Percentiles rank a stretch among this genome's conserved stretches.
phyloP scores from a whole-genome alignment of 2,113 vertebrate genomes.

The Cnemophilus loriae region DNA sequence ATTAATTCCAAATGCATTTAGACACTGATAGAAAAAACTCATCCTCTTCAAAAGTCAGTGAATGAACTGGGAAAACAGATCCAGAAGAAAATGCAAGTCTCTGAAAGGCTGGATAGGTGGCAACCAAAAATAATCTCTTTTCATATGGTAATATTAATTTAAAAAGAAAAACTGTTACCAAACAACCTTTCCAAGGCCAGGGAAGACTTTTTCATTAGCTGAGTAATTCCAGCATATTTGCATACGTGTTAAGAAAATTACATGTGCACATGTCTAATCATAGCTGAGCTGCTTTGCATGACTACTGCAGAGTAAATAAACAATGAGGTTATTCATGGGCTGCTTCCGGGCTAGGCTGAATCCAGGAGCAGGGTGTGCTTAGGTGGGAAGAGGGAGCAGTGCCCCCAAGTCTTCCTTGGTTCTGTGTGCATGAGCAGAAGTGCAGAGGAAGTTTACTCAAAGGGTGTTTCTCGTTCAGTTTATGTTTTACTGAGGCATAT shows the following conservation, averaged over 20 bases:
- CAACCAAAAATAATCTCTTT: background rate
- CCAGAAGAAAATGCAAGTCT: background rate
- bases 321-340: background rate
- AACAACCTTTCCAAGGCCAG: background rate
- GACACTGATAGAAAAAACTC: background rate
- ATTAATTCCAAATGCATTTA: background rate
- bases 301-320: background rate
- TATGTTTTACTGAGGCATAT: background rate
- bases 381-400: background rate
- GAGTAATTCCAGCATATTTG: background rate
- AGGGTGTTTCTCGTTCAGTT: background rate
- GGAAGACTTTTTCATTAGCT: background rate
- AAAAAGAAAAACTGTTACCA: background rate
- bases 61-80: background rate
- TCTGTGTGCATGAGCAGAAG: background rate
- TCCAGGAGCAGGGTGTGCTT: background rate
- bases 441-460: background rate
- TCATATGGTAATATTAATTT: background rate
- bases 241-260: background rate
- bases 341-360: background rate
- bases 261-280: background rate
- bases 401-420: background rate
- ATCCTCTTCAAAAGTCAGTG: background rate
- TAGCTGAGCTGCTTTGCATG: background rate
- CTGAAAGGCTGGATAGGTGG: background rate